phyloP scores from a whole-genome alignment of 1,140 invertebrate species.

The Maniola jurtina region DNA sequence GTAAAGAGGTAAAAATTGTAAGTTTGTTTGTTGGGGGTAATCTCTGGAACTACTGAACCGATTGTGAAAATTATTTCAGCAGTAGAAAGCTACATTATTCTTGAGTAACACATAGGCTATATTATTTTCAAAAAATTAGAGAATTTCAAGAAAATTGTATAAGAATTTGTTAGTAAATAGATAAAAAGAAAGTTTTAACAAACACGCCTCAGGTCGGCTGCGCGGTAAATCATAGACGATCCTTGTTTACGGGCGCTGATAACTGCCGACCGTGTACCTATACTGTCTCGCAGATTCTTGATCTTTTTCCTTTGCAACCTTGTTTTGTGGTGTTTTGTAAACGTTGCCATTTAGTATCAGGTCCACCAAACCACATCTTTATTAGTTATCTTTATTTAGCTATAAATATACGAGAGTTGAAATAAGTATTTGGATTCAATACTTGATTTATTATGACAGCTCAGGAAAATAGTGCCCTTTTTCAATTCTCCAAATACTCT shows the following conservation, averaged over 20 bases:
- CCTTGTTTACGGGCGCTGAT: slow-evolving; percentile 5
- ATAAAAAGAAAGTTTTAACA: slow-evolving; percentile 3
- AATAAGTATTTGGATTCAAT: background rate
- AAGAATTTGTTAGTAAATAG: too few species aligned
- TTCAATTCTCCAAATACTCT: slow-evolving; percentile 24
- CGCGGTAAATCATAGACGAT: slow-evolving; percentile 2
- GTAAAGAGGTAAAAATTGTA: too few species aligned
- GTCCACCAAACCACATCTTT: too few species aligned
- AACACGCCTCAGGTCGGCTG: background rate
- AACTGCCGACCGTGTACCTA: slow-evolving; percentile 2
- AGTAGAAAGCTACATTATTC: too few species aligned
- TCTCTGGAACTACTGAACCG: too few species aligned
- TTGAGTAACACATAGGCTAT: too few species aligned
- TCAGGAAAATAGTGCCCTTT: slow-evolving; percentile 9
- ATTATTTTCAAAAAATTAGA: too few species aligned
- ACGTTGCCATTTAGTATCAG: background rate
- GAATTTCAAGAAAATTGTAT: too few species aligned
- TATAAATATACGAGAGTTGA: too few species aligned
- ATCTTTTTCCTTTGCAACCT: background rate
- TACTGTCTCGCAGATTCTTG: background rate
- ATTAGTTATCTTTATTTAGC: too few species aligned
- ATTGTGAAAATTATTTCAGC: too few species aligned
- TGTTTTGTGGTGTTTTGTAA: background rate
- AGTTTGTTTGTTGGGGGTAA: too few species aligned
- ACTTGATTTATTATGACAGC: slow-evolving; percentile 10